Base-by-base conservation (phyloP, 2,888 invertebrate genomes). In the Acrocyrtus sp. region DNA sequence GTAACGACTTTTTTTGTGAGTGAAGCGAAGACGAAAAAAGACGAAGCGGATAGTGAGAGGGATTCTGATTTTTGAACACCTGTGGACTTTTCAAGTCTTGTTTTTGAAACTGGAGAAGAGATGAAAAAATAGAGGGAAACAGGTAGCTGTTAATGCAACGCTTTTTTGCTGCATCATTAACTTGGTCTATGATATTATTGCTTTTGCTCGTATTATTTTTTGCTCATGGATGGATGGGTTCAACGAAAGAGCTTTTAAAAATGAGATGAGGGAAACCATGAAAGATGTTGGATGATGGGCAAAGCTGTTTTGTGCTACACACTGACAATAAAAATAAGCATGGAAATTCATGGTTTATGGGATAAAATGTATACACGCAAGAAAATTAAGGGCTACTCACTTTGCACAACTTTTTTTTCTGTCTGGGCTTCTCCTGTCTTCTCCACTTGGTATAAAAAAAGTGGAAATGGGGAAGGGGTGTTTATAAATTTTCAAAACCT, bases 61-160 rank as follows among this genome's bases (percentile, higher is more conserved):
- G 56, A 61, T 69, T 69, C 61, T 69, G 69, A 69, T 69, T 68
- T 69, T 69, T 69, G 69, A 69, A 69, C 69, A 69, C 69, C 69
- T 69, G 69, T 61, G 61, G 69, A 69, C 69, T 61, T 61, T 56
- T 43, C 53, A 45, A 47, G 61, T 61, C 69, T 60, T 56, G 60
- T 54, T 69, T 69, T 69, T 69, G 53, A 53, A 60, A 61, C 69
- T 69, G 69, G 61, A 69, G 56, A 69, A 69, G 61, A 39, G n/a
- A n/a, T n/a, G n/a, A n/a, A n/a, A 39, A 39, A 68, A 61, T 61
- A 61, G 45, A 69, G 50, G 61, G 69, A 61, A 69, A 69, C 69
- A 69, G 69, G 69, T 69, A 69, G 69, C 69, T 54, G 61, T 54
- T 69, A 67, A 69, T 61, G 69, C 69, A 61, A 61, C 58, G 51